Base-by-base conservation (phyloP, 2,888 invertebrate species). In the Brachylomia viminalis region DNA sequence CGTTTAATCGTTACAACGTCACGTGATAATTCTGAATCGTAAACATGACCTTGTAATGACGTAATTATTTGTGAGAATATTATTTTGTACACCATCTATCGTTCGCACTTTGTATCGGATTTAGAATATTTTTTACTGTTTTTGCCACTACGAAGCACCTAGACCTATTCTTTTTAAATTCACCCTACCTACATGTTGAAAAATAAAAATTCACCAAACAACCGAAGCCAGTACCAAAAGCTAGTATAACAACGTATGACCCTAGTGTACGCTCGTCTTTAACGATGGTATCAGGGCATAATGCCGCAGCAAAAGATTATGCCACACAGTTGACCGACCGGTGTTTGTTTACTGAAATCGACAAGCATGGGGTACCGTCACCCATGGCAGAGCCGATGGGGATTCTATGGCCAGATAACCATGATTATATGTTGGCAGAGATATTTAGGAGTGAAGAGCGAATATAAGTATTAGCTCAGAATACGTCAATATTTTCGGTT, bases 241-340 rank as follows among this genome's bases (percentile, higher is more conserved):
- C 20, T 15, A 38, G 27, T 47, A 15, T 5, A 47, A 38, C 27
- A 54, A 54, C 5, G 30, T 11, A 2, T 17, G 2, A 17, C 11
- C 66, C 27, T 79, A 87, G 80, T 93, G 86, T 88, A 42, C 91
- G 92, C 65, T 67, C 66, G 54, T n/a, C 58, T 58, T 87, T 91
- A 85, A 90, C 81, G 88, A 91, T 91, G 90, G 89, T 92, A 93
- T 93, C 93, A 90, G 91, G 86, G 88, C 87, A 93, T 93, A 92
- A 93, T 91, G 91, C 94, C 91, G 86, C 90, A 86, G 92, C 91
- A 88, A 92, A 92, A 95, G 94, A 95, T 95, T 95, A 94, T 93
- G 89, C 91, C 90, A 91, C 88, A 90, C 92, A 92, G 92, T 91
- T 93, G 94, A 92, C 93, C 93, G 92, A 88, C 89, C 85, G n/a